phyloP scores from a whole-genome alignment of 2,888 invertebrate species.

The Clunio marinus region DNA sequence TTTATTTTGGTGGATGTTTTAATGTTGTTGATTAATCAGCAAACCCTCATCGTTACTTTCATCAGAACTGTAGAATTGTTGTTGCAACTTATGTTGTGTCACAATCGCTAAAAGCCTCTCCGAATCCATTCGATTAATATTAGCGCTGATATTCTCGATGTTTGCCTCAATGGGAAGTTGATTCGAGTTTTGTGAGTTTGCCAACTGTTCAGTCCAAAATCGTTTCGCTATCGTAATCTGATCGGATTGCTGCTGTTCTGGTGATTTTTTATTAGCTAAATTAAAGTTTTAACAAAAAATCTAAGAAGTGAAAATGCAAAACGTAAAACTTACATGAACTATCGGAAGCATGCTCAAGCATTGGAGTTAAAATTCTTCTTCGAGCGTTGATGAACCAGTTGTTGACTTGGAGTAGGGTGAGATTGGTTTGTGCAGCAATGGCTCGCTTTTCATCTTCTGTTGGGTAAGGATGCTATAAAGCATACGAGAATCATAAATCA shows the following conservation, averaged over 20 bases:
- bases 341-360: slow-evolving; percentile 62
- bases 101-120: slow-evolving; percentile 40
- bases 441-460: slow-evolving; percentile 91
- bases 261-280: slow-evolving; percentile 39
- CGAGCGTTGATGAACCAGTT: slow-evolving; percentile 94
- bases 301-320: slow-evolving; percentile 8
- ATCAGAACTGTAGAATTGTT: slow-evolving; percentile 42
- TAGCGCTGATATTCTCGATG: slow-evolving; percentile 43
- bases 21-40: slow-evolving; percentile 31
- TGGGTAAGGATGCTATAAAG: slow-evolving; percentile 82
- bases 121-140: slow-evolving; percentile 42
- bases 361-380: slow-evolving; percentile 84
- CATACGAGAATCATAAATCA: background rate
- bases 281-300: slow-evolving; percentile 23
- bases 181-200: slow-evolving; percentile 40
- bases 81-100: slow-evolving; percentile 41
- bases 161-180: slow-evolving; percentile 42
- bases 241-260: slow-evolving; percentile 42
- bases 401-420: slow-evolving; percentile 80
- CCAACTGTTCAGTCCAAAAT: slow-evolving; percentile 41
- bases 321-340: slow-evolving; percentile 36
- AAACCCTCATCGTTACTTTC: slow-evolving; percentile 42
- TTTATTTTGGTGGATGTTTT: slow-evolving; percentile 30
- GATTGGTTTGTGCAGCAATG: slow-evolving; percentile 81
- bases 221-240: slow-evolving; percentile 40